Base-by-base conservation (phyloP, 2,797 vertebrate species). In the Diplodus sargus region DNA sequence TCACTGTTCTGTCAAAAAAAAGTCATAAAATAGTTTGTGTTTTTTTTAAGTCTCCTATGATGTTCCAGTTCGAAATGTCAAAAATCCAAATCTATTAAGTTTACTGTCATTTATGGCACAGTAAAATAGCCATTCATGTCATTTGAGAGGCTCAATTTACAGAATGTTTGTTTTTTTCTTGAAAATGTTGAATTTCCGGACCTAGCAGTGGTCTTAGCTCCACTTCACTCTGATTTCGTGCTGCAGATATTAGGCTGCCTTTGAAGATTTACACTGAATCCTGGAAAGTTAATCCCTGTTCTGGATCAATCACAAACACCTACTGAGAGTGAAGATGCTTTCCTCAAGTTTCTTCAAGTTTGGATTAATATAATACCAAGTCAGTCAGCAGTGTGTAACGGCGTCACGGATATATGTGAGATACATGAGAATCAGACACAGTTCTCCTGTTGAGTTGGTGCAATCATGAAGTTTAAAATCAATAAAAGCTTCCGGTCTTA, bases 401-500 rank as follows among this genome's bases (percentile, higher is more conserved):
- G n/a, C 8, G 47, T 34, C 12, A 20, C 34, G 5, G 9, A 60
- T n/a, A 30, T 25, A 22, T n/a, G 23, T 53, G 0, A 11, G 5
- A 62, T 2, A 42, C 15, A 4, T 48, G 53, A 54, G 34, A 9
- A 59, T 58, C 58, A 58, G 34, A 54, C 47, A 53, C 17, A 25
- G 68, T 5, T 34, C 10, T 43, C 14, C 17, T 34, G 20, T n/a
- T 65, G 25, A 28, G 59, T 4, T 16, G 18, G 25, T 60, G 30
- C 60, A 45, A 61, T 42, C 3, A 6, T 23, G 1, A 39, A 57
- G 13, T 30, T 39, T 15, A 51, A 63, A 57, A 23, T 23, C 1
- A 13, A 69, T 57, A 47, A 60, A 47, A 53, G 3, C 63, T 71
- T 47, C 25, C 43, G 49, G 28, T 93, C 97, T 98, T 98, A 99